phyloP scores from a whole-genome alignment of 2,113 vertebrate genomes.

The human (Homo sapiens) region DNA sequence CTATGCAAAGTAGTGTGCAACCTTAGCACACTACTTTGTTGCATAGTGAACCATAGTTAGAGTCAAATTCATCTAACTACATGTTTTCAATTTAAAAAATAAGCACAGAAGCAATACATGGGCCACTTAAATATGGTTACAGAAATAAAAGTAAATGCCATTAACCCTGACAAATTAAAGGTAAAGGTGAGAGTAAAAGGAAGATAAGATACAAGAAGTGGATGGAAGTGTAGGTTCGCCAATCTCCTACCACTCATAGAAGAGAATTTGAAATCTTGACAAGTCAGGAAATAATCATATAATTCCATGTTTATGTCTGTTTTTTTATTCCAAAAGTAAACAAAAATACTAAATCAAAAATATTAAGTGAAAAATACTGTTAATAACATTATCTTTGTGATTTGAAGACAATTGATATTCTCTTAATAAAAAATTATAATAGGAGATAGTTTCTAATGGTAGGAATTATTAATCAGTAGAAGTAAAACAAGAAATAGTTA shows the following conservation, averaged over 20 bases:
- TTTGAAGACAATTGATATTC: background rate
- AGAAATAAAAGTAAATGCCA: background rate
- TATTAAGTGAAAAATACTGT: background rate
- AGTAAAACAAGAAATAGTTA: background rate
- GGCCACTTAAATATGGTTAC: background rate
- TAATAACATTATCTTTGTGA: background rate
- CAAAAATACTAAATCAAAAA: background rate
- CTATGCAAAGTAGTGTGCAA: background rate
- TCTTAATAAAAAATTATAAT: background rate
- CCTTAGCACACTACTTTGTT: background rate
- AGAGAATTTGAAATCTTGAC: background rate
- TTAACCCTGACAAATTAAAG: background rate
- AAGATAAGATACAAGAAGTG: background rate
- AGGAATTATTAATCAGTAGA: background rate
- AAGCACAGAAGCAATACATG: background rate
- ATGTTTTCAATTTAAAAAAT: background rate
- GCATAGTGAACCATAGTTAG: background rate
- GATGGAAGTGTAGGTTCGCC: background rate
- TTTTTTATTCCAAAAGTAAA: background rate
- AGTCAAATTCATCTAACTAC: background rate
- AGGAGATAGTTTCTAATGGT: background rate
- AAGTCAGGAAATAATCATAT: background rate
- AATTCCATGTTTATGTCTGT: background rate
- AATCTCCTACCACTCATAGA: background rate
- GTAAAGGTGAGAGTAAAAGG: background rate